A percentile compares a stretch with the other conserved stretches of the same genome.
Conservation (phyloP, 35 echinoderm and acorn worm species). For the Lytechinus variegatus region DNA sequence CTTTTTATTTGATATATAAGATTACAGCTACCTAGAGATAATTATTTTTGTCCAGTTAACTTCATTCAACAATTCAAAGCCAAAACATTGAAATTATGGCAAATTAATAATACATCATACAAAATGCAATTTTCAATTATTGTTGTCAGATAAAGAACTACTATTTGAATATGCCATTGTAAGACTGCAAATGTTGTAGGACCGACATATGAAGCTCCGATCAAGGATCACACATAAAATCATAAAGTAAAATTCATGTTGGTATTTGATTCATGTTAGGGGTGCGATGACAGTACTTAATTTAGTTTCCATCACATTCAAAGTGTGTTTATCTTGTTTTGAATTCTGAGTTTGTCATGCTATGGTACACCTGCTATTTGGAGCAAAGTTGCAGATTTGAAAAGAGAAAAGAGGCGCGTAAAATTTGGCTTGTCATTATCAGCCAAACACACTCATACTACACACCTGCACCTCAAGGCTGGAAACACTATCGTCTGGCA, state of each 20-base stretch:
- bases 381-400: not conserved
- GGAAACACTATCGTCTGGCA: not conserved
- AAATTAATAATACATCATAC: too few species aligned
- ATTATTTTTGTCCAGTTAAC: too few species aligned
- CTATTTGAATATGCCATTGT: too few species aligned
- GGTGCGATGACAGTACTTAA: not conserved
- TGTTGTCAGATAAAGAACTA: too few species aligned
- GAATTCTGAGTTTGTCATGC: not conserved
- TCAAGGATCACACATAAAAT: too few species aligned
- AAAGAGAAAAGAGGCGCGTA: not conserved
- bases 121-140: too few species aligned
- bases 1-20: too few species aligned
- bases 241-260: not conserved
- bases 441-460: not conserved
- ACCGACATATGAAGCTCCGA: too few species aligned
- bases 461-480: not conserved
- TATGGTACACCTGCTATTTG: not conserved
- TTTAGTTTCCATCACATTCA: not conserved
- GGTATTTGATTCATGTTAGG: not conserved
- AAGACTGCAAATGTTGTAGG: too few species aligned
- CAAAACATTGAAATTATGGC: too few species aligned
- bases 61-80: too few species aligned
- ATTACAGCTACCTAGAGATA: too few species aligned
- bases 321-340: not conserved
- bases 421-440: not conserved